Percentiles rank a stretch among this genome's conserved stretches.
phyloP scores from a whole-genome alignment of 2,797 vertebrate genomes.

The Danio tinwini region DNA sequence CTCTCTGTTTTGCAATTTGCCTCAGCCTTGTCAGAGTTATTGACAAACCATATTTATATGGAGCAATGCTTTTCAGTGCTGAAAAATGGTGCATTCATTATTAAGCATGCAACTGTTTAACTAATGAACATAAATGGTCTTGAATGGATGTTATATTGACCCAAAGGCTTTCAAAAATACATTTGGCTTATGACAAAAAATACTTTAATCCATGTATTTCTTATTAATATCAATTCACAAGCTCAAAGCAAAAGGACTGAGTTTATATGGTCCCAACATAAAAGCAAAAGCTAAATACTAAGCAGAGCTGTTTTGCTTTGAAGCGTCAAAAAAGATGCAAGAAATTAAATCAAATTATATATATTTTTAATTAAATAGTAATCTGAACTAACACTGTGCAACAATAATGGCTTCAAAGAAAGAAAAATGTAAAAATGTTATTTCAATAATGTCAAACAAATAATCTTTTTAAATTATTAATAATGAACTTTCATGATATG shows the following conservation, averaged over 20 bases:
- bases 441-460: not conserved
- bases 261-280: not conserved
- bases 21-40: conserved; percentile 15
- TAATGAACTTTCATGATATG: no score
- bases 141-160: conserved; percentile 12
- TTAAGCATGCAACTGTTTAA: conserved; percentile 16
- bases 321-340: not conserved
- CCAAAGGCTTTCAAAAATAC: conserved; percentile 5
- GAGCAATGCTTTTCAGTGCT: not conserved
- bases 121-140: conserved; percentile 6
- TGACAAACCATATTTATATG: conserved; percentile 15
- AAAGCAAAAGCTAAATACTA: not conserved
- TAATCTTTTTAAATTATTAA: no score
- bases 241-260: conserved; percentile 5
- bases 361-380: not conserved
- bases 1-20: not conserved
- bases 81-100: not conserved
- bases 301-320: not conserved
- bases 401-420: not conserved
- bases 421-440: not conserved
- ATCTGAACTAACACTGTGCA: not conserved
- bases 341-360: not conserved
- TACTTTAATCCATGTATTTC: conserved; percentile 8
- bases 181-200: conserved; percentile 17
- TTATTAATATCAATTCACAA: conserved; percentile 14